These are phyloP conservation scores for Lepidurus packardi DNA, from an alignment of 1,140 invertebrate species.

Conservation along the genomic window DNA sequence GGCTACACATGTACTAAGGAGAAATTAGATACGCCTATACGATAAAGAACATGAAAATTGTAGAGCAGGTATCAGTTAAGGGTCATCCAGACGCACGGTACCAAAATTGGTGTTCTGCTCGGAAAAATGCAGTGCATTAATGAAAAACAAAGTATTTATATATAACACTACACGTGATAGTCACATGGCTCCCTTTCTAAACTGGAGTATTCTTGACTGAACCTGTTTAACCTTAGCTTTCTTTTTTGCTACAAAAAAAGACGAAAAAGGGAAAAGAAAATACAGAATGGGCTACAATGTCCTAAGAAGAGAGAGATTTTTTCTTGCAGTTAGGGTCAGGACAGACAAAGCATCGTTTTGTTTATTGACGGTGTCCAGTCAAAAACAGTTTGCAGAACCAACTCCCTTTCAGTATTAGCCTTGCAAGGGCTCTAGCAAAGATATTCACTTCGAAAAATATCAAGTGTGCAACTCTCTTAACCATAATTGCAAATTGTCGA, in stretches of 20 bases:
- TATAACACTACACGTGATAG: too few relatives aligned
- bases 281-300: background rate
- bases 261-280: background rate
- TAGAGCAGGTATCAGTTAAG: too few relatives aligned
- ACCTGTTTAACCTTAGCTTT: background rate
- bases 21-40: too few relatives aligned
- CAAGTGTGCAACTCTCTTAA: slow-evolving; percentile 6
- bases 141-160: too few relatives aligned
- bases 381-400: background rate
- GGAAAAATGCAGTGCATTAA: too few relatives aligned
- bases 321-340: background rate
- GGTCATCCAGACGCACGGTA: too few relatives aligned
- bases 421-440: background rate
- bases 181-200: too few relatives aligned
- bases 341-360: background rate
- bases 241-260: background rate
- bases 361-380: too few relatives aligned
- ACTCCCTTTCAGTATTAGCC: background rate
- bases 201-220: too few relatives aligned
- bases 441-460: background rate
- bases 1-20: too few relatives aligned
- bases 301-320: background rate
- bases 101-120: too few relatives aligned
- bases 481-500: background rate
- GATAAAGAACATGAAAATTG: too few relatives aligned